phyloP scores from a whole-genome alignment of 2,113 vertebrate genomes.

The Thamnophis sirtalis region DNA sequence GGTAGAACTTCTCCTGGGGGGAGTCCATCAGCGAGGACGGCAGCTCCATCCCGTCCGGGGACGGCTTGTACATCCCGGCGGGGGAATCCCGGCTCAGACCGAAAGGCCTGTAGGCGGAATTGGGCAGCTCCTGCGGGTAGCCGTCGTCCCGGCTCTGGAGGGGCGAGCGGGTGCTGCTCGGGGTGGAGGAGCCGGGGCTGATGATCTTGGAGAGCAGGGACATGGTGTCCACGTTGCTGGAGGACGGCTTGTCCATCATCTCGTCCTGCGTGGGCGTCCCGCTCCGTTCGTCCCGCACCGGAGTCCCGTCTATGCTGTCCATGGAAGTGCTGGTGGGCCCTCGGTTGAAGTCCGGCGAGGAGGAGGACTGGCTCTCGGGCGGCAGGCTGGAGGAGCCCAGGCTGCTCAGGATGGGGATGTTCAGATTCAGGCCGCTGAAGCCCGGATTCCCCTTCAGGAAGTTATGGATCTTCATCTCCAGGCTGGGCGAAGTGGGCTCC shows the following conservation, averaged over 20 bases:
- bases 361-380: slow-evolving; percentile 52
- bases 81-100: slow-evolving; percentile 64
- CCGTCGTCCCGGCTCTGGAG: slow-evolving; percentile 66
- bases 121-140: slow-evolving; percentile 68
- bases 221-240: slow-evolving; percentile 69
- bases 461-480: slow-evolving; percentile 98
- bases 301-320: slow-evolving; percentile 88
- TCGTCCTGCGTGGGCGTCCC: slow-evolving; percentile 96
- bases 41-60: slow-evolving; percentile 65
- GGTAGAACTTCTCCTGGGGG: slow-evolving; percentile 75
- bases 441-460: slow-evolving; percentile 95
- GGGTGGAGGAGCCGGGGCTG: slow-evolving; percentile 75
- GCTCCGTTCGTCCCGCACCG: slow-evolving; percentile 89
- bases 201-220: slow-evolving; percentile 78
- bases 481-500: slow-evolving; percentile 78
- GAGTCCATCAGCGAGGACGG: slow-evolving; percentile 71
- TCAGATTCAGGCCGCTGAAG: slow-evolving; percentile 87
- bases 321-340: slow-evolving; percentile 70
- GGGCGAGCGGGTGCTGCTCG: slow-evolving; percentile 72
- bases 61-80: slow-evolving; percentile 59
- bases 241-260: slow-evolving; percentile 90
- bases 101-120: slow-evolving; percentile 67
- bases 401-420: slow-evolving; percentile 74
- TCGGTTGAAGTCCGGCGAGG: slow-evolving; percentile 67
- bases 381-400: slow-evolving; percentile 61